Evolutionary conservation across 2,797 vertebrate genomes (phyloP).

Genomic region (Chrysocyon brachyurus): DNA sequence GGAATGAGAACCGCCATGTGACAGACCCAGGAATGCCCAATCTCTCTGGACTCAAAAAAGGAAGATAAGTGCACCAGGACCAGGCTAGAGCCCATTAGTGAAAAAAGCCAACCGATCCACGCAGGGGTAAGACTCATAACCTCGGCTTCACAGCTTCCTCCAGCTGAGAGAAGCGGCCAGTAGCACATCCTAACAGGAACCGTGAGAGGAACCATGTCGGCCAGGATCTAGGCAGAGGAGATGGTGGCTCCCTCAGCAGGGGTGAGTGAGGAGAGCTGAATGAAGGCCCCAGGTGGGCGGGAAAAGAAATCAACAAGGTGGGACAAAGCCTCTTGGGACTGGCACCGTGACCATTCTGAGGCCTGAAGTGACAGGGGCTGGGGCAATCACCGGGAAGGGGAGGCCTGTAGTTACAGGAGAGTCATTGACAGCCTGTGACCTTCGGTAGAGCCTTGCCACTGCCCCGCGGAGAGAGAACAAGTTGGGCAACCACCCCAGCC

Average conservation of each 20-base stretch:
- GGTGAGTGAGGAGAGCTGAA: background rate
- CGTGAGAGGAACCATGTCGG: background rate
- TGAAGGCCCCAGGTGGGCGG: background rate
- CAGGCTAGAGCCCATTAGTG: background rate
- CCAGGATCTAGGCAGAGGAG: background rate
- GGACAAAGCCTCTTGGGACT: background rate
- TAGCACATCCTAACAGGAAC: background rate
- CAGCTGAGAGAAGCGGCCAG: background rate
- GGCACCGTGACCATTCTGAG: rapidly evolving
- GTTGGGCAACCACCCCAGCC: no score
- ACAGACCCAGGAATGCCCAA: background rate
- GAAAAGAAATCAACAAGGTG: background rate
- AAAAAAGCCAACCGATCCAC: background rate
- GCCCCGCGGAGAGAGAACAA: background rate
- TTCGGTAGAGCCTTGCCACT: background rate
- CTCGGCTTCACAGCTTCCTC: background rate
- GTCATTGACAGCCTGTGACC: background rate
- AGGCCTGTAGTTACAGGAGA: background rate
- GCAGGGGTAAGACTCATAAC: background rate
- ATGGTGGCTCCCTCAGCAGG: background rate
- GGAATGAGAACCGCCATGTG: rapidly evolving
- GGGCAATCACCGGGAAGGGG: background rate
- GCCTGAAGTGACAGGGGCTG: background rate
- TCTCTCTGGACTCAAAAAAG: background rate
- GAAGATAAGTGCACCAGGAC: background rate